Conservation (phyloP, 2,113 vertebrate genomes). For the Rattus norvegicus region DNA sequence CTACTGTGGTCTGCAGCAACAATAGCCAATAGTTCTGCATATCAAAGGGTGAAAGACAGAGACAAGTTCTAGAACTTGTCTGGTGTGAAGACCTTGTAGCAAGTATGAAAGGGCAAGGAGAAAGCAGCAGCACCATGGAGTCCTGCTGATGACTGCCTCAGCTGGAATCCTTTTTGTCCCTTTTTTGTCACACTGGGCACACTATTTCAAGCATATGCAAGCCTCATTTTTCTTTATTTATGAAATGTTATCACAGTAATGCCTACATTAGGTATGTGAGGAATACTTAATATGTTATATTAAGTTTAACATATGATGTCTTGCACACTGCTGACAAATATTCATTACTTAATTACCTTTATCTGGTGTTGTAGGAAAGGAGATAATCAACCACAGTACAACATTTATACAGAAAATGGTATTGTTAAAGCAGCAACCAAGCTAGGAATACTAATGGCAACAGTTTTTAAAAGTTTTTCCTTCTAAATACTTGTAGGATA, state of each 20-base stretch:
- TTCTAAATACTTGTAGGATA: not conserved
- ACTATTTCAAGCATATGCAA: not conserved
- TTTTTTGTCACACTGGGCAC: not conserved
- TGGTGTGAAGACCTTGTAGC: not conserved
- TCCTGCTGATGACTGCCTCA: not conserved
- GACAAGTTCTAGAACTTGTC: not conserved
- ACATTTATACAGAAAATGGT: not conserved
- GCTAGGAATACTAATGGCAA: not conserved
- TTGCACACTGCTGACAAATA: not conserved
- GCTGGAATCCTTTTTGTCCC: not conserved
- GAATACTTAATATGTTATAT: not conserved
- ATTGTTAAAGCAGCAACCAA: not conserved
- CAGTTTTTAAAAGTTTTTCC: slow-evolving; percentile 2
- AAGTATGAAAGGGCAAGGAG: not conserved
- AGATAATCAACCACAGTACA: not conserved
- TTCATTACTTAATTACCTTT: not conserved
- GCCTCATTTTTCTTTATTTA: not conserved
- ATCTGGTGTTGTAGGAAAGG: not conserved
- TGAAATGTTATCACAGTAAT: not conserved
- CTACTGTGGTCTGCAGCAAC: not conserved
- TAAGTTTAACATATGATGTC: not conserved
- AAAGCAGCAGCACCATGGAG: not conserved
- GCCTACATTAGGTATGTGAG: not conserved
- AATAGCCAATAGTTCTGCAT: not conserved
- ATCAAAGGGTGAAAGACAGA: not conserved